Conservation (phyloP, 2,797 vertebrate genomes). For the Diglossa cyanea region DNA sequence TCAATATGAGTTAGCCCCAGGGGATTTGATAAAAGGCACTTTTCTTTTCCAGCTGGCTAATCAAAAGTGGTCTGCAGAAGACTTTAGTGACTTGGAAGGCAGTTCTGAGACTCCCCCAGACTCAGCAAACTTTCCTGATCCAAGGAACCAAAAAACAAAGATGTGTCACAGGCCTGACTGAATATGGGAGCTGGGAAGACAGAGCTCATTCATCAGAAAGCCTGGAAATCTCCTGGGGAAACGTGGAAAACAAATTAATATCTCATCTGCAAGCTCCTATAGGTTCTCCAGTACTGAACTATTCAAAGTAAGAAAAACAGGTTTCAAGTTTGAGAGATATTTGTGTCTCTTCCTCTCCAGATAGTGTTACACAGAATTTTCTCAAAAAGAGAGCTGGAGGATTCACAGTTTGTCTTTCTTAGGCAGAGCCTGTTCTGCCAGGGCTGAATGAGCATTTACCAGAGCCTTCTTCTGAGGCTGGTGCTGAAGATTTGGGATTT, state of each 20-base stretch:
- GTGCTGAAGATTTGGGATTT: background rate
- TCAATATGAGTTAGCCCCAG: background rate
- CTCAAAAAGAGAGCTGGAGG: background rate
- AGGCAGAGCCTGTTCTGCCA: background rate
- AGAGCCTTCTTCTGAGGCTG: background rate
- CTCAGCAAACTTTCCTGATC: slow-evolving; percentile 22
- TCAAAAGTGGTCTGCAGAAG: slow-evolving; percentile 23
- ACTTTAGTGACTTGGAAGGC: background rate
- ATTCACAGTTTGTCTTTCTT: background rate
- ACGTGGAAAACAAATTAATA: slow-evolving; percentile 30
- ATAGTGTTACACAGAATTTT: background rate
- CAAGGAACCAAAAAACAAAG: background rate
- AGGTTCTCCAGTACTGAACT: background rate
- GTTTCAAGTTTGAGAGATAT: background rate
- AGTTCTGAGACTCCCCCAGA: background rate
- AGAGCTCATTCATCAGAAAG: slow-evolving; percentile 17
- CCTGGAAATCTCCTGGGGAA: background rate
- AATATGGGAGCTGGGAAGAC: background rate
- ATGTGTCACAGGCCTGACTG: background rate
- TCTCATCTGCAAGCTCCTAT: background rate
- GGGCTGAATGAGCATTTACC: background rate
- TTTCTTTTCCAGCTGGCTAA: slow-evolving; percentile 40
- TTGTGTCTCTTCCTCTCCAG: background rate
- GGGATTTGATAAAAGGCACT: slow-evolving; percentile 15
- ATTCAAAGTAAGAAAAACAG: background rate